phyloP scores from a whole-genome alignment of 2,797 vertebrate genomes.

The Melanotaenia boesemani region DNA sequence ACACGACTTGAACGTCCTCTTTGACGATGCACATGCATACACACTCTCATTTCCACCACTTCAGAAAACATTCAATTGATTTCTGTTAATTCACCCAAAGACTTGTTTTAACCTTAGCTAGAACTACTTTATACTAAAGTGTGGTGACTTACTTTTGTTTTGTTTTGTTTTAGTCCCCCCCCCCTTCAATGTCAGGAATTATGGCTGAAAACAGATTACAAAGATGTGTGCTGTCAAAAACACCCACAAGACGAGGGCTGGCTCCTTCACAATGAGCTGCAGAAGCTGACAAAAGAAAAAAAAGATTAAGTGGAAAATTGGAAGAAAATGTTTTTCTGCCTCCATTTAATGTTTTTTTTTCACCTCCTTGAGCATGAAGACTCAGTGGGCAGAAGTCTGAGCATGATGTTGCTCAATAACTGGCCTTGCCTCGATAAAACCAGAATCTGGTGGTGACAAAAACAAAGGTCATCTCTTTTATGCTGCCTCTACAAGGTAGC shows the following conservation, averaged over 20 bases:
- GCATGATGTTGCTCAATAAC: slow-evolving; percentile 9
- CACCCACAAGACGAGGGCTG: slow-evolving; percentile 32
- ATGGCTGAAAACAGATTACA: slow-evolving; percentile 18
- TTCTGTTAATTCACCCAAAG: background rate
- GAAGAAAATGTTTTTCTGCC: slow-evolving; percentile 27
- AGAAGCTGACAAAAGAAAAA: slow-evolving; percentile 4
- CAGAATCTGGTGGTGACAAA: slow-evolving; percentile 56
- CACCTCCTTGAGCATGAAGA: slow-evolving; percentile 45
- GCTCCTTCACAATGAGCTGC: slow-evolving; percentile 25
- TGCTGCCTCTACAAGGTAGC: slow-evolving; percentile 30
- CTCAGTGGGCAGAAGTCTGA: slow-evolving; percentile 27
- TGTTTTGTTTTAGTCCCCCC: background rate
- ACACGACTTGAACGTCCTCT: slow-evolving; percentile 28
- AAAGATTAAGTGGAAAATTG: slow-evolving; percentile 38
- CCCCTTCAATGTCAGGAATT: background rate
- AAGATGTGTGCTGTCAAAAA: slow-evolving; percentile 12
- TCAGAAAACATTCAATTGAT: background rate
- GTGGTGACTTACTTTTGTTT: background rate
- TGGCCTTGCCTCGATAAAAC: slow-evolving; percentile 55
- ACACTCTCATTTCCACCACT: background rate
- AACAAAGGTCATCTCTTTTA: slow-evolving; percentile 57
- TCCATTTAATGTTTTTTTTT: slow-evolving; percentile 16
- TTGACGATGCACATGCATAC: background rate
- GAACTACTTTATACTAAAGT: background rate
- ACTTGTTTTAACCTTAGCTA: background rate